A percentile compares a stretch with the other conserved stretches of the same genome.
These are phyloP conservation scores for Drosophila pectinifera DNA, from an alignment of 1,140 invertebrate genomes.

Conservation along the genomic window DNA sequence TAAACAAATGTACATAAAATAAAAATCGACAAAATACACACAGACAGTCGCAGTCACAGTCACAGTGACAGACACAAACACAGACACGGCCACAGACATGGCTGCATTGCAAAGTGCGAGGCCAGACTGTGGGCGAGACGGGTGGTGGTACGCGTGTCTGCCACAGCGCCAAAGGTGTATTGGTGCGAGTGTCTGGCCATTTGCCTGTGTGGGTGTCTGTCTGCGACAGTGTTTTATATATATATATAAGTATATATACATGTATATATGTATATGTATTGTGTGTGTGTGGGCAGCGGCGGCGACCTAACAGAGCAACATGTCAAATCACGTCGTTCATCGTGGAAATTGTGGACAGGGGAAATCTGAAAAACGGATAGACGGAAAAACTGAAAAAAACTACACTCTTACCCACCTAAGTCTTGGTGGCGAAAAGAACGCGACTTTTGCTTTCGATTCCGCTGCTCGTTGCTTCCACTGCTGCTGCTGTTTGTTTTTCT, in stretches of 20 bases:
- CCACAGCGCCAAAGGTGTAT: slow-evolving; percentile 52
- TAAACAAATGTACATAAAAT: slow-evolving; percentile 83
- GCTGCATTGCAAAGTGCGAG: slow-evolving; percentile 74
- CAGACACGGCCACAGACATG: slow-evolving; percentile 35
- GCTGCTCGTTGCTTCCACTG: slow-evolving; percentile 7
- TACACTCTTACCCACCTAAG: slow-evolving; percentile 62
- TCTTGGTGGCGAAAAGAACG: slow-evolving; percentile 52
- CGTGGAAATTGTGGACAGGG: slow-evolving; percentile 37
- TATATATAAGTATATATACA: background rate
- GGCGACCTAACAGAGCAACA: slow-evolving; percentile 59
- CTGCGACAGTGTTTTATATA: slow-evolving; percentile 11
- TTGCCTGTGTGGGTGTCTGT: slow-evolving; percentile 27
- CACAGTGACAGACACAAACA: slow-evolving; percentile 21
- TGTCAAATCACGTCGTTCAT: slow-evolving; percentile 49
- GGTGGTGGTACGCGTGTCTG: slow-evolving; percentile 46
- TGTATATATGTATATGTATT: background rate
- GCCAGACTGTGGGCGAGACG: slow-evolving; percentile 44
- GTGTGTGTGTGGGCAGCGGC: slow-evolving; percentile 40
- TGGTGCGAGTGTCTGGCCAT: slow-evolving; percentile 22
- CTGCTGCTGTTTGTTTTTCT: slow-evolving; percentile 44
- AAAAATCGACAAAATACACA: slow-evolving; percentile 76
- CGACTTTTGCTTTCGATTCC: slow-evolving; percentile 54
- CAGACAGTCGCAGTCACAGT: slow-evolving; percentile 17
- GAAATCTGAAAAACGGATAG: slow-evolving; percentile 13
- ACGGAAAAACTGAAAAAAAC: slow-evolving; percentile 19